Conservation (phyloP, 1,140 invertebrate species). For the Dolichoris vasculosae region DNA sequence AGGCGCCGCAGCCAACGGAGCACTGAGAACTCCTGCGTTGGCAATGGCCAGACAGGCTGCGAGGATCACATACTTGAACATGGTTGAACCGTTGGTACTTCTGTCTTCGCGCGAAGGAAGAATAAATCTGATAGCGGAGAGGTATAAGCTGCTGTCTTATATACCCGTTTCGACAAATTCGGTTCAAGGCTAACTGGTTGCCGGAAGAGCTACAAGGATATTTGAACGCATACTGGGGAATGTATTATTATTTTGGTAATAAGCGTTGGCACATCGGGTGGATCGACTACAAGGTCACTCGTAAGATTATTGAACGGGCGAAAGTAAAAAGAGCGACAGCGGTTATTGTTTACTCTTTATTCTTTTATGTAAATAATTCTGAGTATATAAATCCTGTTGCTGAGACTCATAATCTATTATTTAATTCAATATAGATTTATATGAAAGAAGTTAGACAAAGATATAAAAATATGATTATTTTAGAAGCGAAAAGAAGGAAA, state of each 20-base stretch:
- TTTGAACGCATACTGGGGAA: not conserved
- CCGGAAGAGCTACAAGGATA: not conserved
- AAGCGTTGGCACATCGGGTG: not conserved
- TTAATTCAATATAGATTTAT: too few relatives aligned
- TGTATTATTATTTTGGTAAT: not conserved
- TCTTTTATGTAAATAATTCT: not conserved
- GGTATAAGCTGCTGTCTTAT: not conserved
- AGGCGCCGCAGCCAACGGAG: not conserved
- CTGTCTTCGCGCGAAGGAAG: not conserved
- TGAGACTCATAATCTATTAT: not conserved
- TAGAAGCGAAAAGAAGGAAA: too few relatives aligned
- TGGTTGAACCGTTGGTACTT: not conserved
- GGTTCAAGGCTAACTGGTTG: conserved; percentile 7
- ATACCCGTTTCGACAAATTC: not conserved
- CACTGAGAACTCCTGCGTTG: not conserved
- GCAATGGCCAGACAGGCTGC: not conserved
- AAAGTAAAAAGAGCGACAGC: not conserved
- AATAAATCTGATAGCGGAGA: not conserved
- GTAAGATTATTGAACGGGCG: not conserved
- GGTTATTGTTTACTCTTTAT: not conserved
- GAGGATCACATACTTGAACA: conserved; percentile 32
- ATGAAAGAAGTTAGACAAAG: too few relatives aligned
- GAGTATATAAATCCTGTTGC: not conserved
- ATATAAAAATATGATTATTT: too few relatives aligned
- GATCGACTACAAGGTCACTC: not conserved